These are phyloP conservation scores for Acipenser ruthenus DNA, from an alignment of 2,797 vertebrate species.

Conservation along the genomic window DNA sequence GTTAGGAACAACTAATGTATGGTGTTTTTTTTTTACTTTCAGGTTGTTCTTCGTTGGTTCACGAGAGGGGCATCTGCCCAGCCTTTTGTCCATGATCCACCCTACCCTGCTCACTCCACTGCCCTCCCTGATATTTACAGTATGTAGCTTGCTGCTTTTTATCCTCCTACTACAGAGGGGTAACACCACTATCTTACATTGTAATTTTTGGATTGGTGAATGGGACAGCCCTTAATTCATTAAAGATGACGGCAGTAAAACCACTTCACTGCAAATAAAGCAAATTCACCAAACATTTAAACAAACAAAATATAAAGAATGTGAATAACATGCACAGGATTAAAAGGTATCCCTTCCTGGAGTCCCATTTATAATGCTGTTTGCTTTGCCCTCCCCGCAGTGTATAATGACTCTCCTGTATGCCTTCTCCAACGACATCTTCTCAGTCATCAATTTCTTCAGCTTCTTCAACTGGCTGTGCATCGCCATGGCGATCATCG, in stretches of 20 bases:
- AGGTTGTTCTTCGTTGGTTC: constrained; percentile 93
- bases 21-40: constrained; percentile 17
- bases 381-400: constrained; percentile 42
- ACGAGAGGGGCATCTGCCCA: constrained; percentile 89
- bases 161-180: too few relatives aligned
- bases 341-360: too few relatives aligned
- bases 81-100: constrained; percentile 94
- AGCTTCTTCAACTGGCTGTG: constrained; percentile 99
- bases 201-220: not conserved
- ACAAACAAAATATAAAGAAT: too few relatives aligned
- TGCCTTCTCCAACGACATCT: constrained; percentile 89
- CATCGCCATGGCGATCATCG: constrained; percentile 86
- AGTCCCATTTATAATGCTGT: not conserved
- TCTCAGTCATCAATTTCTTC: constrained; percentile 98
- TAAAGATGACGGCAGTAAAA: too few relatives aligned
- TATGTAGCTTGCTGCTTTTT: constrained; percentile 37
- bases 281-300: too few relatives aligned
- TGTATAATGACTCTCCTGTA: constrained; percentile 92
- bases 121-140: constrained; percentile 90
- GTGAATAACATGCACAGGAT: too few relatives aligned
- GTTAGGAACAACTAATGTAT: too few relatives aligned
- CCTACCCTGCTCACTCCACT: constrained; percentile 80
- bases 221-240: too few relatives aligned
- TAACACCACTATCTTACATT: too few relatives aligned
- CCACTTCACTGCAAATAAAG: too few relatives aligned